A percentile compares a stretch with the other conserved stretches of the same genome.
These are phyloP conservation scores for Pteropus alecto DNA, from an alignment of 2,113 vertebrate species.

Conservation along the genomic window DNA sequence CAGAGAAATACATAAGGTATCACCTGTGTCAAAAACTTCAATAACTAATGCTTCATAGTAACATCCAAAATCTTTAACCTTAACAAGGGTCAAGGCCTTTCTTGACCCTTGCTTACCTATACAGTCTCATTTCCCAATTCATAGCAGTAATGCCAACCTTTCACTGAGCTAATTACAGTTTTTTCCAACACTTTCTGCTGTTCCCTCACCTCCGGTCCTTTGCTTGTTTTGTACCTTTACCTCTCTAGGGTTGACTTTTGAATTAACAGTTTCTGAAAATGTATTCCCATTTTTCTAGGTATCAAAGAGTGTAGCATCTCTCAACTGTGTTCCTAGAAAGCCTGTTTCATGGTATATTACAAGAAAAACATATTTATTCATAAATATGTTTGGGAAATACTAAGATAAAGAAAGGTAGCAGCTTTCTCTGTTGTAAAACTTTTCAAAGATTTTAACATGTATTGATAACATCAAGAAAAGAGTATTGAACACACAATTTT, in stretches of 20 bases:
- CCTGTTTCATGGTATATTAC: not conserved
- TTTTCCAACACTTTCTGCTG: not conserved
- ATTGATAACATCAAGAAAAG: not conserved
- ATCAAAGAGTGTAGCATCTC: not conserved
- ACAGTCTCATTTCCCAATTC: not conserved
- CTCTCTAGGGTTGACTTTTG: not conserved
- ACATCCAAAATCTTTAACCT: not conserved
- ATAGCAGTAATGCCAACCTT: not conserved
- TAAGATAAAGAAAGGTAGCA: not conserved
- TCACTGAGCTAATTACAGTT: not conserved
- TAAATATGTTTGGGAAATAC: not conserved
- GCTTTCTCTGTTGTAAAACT: not conserved
- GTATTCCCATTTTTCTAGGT: not conserved
- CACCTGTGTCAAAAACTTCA: not conserved
- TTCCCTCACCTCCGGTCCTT: not conserved
- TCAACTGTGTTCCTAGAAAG: not conserved
- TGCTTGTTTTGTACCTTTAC: not conserved
- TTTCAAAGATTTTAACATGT: not conserved
- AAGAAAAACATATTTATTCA: not conserved
- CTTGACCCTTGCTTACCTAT: not conserved
- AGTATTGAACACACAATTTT: not conserved
- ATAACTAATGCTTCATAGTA: not conserved
- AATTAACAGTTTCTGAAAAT: not conserved
- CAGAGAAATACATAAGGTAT: not conserved
- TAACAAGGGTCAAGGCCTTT: not conserved